Evolutionary conservation across 2,113 vertebrate species (phyloP).

Genomic region (Macrotus californicus): DNA sequence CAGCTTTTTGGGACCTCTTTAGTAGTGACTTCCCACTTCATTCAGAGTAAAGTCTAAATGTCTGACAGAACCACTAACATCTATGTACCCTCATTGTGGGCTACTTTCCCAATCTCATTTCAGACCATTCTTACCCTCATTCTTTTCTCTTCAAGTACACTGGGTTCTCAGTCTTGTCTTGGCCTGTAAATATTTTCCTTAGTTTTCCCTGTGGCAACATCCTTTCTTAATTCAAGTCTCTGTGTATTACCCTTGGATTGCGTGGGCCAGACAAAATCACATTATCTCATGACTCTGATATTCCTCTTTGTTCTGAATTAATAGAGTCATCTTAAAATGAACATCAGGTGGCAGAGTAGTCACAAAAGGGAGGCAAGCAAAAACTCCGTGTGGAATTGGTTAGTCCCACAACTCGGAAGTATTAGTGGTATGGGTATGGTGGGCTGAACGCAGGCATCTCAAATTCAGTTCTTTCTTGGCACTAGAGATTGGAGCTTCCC

Average conservation of each 20-base stretch:
- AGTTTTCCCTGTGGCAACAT: not conserved
- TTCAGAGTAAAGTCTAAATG: not conserved
- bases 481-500: not conserved
- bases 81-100: not conserved
- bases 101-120: not conserved
- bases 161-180: not conserved
- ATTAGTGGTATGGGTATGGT: rapidly evolving
- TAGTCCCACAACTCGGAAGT: not conserved
- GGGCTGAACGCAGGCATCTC: not conserved
- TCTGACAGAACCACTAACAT: not conserved
- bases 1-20: too few relatives aligned
- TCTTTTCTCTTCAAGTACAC: not conserved
- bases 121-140: not conserved
- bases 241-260: not conserved
- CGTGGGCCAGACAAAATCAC: not conserved
- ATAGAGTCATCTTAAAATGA: not conserved
- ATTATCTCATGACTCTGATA: not conserved
- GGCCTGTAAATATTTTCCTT: not conserved
- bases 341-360: not conserved
- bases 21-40: not conserved
- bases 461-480: not conserved
- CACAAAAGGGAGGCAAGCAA: not conserved
- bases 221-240: not conserved
- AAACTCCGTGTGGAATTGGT: not conserved
- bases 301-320: not conserved